Percentiles rank a stretch among this genome's conserved stretches.
phyloP scores from a whole-genome alignment of 2,888 invertebrate species.

The Achlya flavicornis region DNA sequence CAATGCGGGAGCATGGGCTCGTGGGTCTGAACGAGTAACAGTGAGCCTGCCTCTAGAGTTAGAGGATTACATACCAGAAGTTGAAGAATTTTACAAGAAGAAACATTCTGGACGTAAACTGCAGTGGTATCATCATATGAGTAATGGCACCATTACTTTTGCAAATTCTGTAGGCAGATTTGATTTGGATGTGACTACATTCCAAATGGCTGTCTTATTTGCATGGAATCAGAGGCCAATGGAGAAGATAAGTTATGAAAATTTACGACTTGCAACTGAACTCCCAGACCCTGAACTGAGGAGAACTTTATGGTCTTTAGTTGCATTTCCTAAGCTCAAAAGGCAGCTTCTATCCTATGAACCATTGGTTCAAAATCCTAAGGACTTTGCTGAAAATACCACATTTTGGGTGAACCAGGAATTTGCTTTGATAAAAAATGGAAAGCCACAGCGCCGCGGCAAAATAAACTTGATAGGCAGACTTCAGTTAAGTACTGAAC shows the following conservation, averaged over 20 bases:
- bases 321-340: slow-evolving; percentile 98
- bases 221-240: slow-evolving; percentile 98
- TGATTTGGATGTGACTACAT: slow-evolving; percentile 99
- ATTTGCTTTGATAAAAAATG: slow-evolving; percentile 97
- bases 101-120: slow-evolving; percentile 98
- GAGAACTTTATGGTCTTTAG: slow-evolving; percentile 97
- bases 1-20: slow-evolving; percentile 99
- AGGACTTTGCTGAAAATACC: slow-evolving; percentile 96
- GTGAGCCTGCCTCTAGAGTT: slow-evolving; percentile 98
- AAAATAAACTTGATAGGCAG: slow-evolving; percentile 98
- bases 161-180: slow-evolving; percentile 95
- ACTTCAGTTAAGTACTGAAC: slow-evolving; percentile 96
- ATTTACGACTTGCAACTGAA: slow-evolving; percentile 97
- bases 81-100: slow-evolving; percentile 98
- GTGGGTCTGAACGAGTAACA: slow-evolving; percentile 96
- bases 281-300: slow-evolving; percentile 97
- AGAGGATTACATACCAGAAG: slow-evolving; percentile 99
- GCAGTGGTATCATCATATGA: slow-evolving; percentile 99
- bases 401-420: slow-evolving; percentile 99
- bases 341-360: slow-evolving; percentile 94
- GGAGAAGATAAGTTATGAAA: slow-evolving; percentile 98
- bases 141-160: slow-evolving; percentile 99
- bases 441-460: slow-evolving; percentile 96
- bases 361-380: slow-evolving; percentile 92
- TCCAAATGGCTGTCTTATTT: slow-evolving; percentile 99